phyloP scores from a whole-genome alignment of 2,797 vertebrate genomes.

The Cryptoprocta ferox region DNA sequence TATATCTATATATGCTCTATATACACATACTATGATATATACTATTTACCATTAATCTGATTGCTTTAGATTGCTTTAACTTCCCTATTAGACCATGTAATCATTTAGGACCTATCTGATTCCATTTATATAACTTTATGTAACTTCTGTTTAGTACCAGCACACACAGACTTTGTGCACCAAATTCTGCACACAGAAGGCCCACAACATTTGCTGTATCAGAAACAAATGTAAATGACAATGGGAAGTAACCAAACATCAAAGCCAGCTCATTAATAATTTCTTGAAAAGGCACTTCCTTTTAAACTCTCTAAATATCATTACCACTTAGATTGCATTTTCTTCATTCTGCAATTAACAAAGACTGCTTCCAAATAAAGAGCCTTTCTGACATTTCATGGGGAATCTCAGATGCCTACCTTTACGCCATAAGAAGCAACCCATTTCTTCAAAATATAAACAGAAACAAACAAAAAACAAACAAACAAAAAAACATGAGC shows the following conservation, averaged over 20 bases:
- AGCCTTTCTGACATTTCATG: neutral
- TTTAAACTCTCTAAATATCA: neutral
- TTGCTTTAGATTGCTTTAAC: neutral
- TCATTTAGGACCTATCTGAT: neutral
- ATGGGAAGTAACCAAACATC: neutral
- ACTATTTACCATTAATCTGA: neutral
- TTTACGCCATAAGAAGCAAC: neutral
- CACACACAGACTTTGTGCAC: neutral
- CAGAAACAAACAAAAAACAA: neutral
- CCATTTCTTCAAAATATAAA: neutral
- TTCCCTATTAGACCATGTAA: neutral
- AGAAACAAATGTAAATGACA: neutral
- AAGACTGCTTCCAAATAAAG: neutral
- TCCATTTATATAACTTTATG: neutral
- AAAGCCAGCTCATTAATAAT: neutral
- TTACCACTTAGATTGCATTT: neutral
- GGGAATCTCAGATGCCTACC: neutral
- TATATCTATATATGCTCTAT: neutral
- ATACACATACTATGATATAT: neutral
- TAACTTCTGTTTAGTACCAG: neutral
- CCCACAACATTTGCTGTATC: too few species aligned
- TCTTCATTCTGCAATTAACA: slow-evolving; percentile 1
- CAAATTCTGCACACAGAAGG: neutral
- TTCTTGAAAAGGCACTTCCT: neutral
- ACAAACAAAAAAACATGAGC: neutral